phyloP scores from a whole-genome alignment of 2,113 vertebrate genomes.

The Bucco capensis region DNA sequence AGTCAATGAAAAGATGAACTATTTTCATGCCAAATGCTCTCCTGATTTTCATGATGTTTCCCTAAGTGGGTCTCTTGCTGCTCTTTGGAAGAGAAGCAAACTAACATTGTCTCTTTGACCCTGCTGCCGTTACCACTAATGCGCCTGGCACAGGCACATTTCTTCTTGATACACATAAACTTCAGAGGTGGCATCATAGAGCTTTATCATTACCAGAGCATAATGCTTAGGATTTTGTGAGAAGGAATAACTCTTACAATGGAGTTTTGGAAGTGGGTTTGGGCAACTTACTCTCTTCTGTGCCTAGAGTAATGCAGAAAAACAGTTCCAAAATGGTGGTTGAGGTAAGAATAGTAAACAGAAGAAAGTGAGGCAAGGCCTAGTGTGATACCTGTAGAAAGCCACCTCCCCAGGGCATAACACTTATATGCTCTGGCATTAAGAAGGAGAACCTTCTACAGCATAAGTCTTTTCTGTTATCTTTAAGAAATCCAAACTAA shows the following conservation, averaged over 20 bases:
- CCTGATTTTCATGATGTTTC: not conserved
- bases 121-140: not conserved
- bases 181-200: not conserved
- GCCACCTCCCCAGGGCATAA: not conserved
- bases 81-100: not conserved
- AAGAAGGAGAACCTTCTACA: not conserved
- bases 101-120: not conserved
- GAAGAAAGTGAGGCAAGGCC: not conserved
- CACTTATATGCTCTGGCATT: not conserved
- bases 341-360: not conserved
- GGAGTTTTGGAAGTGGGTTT: not conserved
- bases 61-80: not conserved
- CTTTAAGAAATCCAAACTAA: not conserved
- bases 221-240: not conserved
- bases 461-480: not conserved
- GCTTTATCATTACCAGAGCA: not conserved
- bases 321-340: not conserved
- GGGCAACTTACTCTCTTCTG: not conserved
- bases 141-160: not conserved
- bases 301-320: not conserved
- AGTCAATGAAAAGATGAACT: not conserved
- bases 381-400: not conserved
- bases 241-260: rapidly evolving
- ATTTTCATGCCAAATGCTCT: not conserved
- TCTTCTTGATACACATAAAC: rapidly evolving